Percentiles rank a stretch among this genome's conserved stretches.
Evolutionary conservation across 2,888 invertebrate genomes (phyloP).

Genomic region (Troides oblongomaculatus): DNA sequence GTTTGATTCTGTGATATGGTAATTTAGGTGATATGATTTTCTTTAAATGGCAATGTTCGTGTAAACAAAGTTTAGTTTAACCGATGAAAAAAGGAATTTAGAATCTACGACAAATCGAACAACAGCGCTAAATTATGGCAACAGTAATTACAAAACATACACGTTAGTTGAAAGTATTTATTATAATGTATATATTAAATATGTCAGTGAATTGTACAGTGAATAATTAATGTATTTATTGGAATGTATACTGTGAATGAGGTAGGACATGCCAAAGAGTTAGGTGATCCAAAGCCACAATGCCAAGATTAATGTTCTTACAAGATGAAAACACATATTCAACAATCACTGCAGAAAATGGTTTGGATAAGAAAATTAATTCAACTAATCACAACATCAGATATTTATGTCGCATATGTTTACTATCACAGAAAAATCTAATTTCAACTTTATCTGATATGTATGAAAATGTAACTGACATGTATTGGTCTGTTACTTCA

Average conservation of each 20-base stretch:
- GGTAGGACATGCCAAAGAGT: background rate
- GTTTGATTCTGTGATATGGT: background rate
- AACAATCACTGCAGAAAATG: background rate
- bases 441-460: constrained; percentile 52
- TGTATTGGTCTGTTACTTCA: constrained; percentile 57
- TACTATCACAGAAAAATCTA: constrained; percentile 53
- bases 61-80: background rate
- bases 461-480: constrained; percentile 50
- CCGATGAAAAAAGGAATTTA: background rate
- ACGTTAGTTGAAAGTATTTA: background rate
- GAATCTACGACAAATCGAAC: background rate
- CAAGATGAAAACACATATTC: constrained; percentile 2
- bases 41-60: background rate
- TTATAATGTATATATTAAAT: background rate
- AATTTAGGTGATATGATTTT: background rate
- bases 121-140: background rate
- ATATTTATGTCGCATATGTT: constrained; percentile 72
- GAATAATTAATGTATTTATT: background rate
- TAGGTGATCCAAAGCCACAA: background rate
- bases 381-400: constrained; percentile 39
- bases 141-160: no score
- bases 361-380: constrained; percentile 25
- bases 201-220: background rate
- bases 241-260: background rate
- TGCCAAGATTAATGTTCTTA: background rate